Conservation (phyloP, 2,113 vertebrate genomes). For the Pygoscelis antarcticus region DNA sequence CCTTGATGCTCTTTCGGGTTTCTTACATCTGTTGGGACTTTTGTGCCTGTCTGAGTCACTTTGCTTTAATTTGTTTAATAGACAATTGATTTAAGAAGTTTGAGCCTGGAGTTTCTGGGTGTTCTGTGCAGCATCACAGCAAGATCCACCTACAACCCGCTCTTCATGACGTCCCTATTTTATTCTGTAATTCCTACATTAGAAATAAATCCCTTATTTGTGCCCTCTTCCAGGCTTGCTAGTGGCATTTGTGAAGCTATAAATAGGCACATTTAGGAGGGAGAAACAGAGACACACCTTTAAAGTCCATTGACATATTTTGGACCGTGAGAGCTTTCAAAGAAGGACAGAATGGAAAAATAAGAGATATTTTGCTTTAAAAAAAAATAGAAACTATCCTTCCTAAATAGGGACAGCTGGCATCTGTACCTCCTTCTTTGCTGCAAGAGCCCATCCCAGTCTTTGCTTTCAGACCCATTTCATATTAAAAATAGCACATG, state of each 20-base stretch:
- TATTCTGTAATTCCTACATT: background rate
- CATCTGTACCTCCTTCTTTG: conserved; percentile 9
- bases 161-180: background rate
- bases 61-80: background rate
- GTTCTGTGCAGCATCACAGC: background rate
- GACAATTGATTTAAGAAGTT: background rate
- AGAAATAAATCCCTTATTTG: background rate
- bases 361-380: conserved; percentile 14
- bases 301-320: conserved; percentile 49
- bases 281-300: conserved; percentile 37
- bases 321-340: conserved; percentile 58
- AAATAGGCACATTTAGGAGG: conserved; percentile 10
- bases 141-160: background rate
- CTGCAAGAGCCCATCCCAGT: conserved; percentile 40
- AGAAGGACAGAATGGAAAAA: conserved; percentile 51
- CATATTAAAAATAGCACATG: conserved; percentile 57
- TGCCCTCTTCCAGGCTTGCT: background rate
- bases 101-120: background rate
- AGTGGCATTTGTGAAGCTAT: background rate
- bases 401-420: conserved; percentile 54
- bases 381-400: background rate
- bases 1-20: background rate
- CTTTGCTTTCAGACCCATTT: conserved; percentile 45
- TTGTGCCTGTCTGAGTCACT: background rate
- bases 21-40: background rate